Conservation (phyloP, 2,888 invertebrate species). For the Boloria selene region DNA sequence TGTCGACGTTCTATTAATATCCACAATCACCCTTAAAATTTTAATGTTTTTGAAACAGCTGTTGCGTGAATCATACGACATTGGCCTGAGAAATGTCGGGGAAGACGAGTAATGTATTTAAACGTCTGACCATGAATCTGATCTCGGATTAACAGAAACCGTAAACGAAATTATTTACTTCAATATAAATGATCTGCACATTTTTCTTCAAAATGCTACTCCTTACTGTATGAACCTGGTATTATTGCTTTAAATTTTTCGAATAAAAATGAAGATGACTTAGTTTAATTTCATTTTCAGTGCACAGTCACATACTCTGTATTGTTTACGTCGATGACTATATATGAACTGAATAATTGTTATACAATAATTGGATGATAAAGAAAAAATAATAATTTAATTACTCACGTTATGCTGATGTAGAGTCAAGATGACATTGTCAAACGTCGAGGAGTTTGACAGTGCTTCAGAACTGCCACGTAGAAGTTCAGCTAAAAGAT, state of each 20-base stretch:
- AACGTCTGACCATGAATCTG: constrained; percentile 66
- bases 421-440: constrained; percentile 77
- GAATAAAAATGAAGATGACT: too few relatives aligned
- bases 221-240: too few relatives aligned
- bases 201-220: constrained; percentile 17
- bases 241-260: too few relatives aligned
- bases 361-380: neutral
- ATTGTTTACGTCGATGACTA: too few relatives aligned
- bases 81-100: constrained; percentile 65
- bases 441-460: constrained; percentile 81
- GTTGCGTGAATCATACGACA: constrained; percentile 74
- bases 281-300: too few relatives aligned
- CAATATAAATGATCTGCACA: constrained; percentile 47
- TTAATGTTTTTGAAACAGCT: constrained; percentile 74
- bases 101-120: constrained; percentile 61
- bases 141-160: constrained; percentile 58
- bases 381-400: constrained; percentile 33
- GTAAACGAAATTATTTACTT: constrained; percentile 40
- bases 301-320: too few relatives aligned
- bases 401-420: constrained; percentile 79
- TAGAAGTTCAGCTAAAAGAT: constrained; percentile 88
- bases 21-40: constrained; percentile 73
- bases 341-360: too few relatives aligned
- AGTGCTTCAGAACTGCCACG: constrained; percentile 91
- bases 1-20: constrained; percentile 56